Percentiles rank a stretch among this genome's conserved stretches.
phyloP scores from a whole-genome alignment of 2,888 invertebrate species.

The Tetanocera ferruginea region DNA sequence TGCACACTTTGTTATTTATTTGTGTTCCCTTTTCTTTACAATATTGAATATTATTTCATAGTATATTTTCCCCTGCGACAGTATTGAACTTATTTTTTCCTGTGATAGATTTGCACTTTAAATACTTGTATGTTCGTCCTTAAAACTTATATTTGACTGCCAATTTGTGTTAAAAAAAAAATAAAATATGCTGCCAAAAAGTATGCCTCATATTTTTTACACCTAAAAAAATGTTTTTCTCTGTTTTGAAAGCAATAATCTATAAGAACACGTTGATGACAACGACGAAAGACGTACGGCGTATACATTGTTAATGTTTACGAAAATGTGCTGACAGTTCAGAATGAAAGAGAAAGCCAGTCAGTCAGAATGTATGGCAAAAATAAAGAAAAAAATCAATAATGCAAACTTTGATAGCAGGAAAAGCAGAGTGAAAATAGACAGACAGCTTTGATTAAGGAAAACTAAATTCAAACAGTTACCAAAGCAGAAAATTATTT shows the following conservation, averaged over 20 bases:
- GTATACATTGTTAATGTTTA: constrained; percentile 6
- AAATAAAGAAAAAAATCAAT: background rate
- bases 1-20: background rate
- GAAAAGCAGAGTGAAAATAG: too few relatives aligned
- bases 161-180: background rate
- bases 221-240: background rate
- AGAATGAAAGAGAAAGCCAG: constrained; percentile 11
- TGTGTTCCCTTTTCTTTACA: too few relatives aligned
- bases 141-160: background rate
- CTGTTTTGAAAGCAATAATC: constrained; percentile 21
- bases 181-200: constrained; percentile 13
- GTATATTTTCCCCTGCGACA: too few relatives aligned
- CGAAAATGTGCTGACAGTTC: constrained; percentile 20
- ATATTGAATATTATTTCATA: too few relatives aligned
- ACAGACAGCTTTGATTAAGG: background rate
- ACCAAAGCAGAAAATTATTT: background rate
- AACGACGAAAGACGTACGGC: background rate
- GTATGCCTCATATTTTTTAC: background rate
- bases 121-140: background rate
- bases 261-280: constrained; percentile 6
- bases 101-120: too few relatives aligned
- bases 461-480: background rate
- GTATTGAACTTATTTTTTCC: too few relatives aligned
- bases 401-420: background rate
- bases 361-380: background rate